Evolutionary conservation across 2,888 invertebrate genomes (phyloP).

Genomic region (Tenthredo mesomela): DNA sequence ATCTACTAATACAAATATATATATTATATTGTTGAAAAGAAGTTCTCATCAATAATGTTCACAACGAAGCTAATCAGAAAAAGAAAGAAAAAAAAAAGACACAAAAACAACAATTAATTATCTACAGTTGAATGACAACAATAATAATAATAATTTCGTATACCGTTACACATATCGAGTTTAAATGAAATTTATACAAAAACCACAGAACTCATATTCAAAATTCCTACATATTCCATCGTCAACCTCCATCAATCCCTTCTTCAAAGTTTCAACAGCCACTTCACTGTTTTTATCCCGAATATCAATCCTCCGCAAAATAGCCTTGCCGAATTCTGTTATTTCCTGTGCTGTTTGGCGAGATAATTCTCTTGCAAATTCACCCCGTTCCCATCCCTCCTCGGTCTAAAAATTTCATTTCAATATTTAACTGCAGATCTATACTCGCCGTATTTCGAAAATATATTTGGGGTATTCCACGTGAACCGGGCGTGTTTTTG

Average conservation of each 20-base stretch:
- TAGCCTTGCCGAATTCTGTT: conserved; percentile 79
- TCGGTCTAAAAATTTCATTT: conserved; percentile 74
- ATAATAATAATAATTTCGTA: conserved; percentile 3
- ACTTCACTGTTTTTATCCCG: conserved; percentile 69
- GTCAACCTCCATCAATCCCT: conserved; percentile 79
- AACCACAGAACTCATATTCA: conserved; percentile 4
- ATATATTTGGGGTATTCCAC: no score
- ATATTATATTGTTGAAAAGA: neutral
- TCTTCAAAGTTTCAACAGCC: conserved; percentile 75
- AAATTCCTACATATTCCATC: conserved; percentile 75
- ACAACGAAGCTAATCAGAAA: conserved; percentile 25
- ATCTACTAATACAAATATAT: neutral
- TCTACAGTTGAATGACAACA: neutral
- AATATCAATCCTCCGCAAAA: conserved; percentile 75
- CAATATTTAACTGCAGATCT: neutral
- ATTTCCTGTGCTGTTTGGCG: conserved; percentile 79
- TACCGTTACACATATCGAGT: neutral
- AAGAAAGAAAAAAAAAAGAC: neutral
- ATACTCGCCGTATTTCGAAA: neutral
- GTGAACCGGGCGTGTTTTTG: no score
- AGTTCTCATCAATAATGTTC: neutral
- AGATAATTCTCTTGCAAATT: conserved; percentile 78
- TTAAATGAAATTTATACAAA: neutral
- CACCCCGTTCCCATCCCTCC: conserved; percentile 79
- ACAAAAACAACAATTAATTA: neutral